A percentile compares a stretch with the other conserved stretches of the same genome.
phyloP scores from a whole-genome alignment of 2,797 vertebrate species.

The Enteromius radiatus region DNA sequence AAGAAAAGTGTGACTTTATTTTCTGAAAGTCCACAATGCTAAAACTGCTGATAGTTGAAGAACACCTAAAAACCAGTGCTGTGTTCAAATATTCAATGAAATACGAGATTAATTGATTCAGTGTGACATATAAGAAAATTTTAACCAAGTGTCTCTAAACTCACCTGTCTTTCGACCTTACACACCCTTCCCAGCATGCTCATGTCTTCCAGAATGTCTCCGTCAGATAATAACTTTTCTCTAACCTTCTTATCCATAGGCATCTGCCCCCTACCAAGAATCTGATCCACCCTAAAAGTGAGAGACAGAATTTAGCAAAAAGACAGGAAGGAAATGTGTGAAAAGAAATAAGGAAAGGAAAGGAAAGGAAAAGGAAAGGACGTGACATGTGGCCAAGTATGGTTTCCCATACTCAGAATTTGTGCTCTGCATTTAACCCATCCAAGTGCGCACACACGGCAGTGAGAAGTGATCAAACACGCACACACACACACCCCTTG shows the following conservation, averaged over 20 bases:
- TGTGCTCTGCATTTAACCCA: too few species aligned
- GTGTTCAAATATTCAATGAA: neutral
- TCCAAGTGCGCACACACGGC: too few species aligned
- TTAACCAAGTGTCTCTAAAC: conserved; percentile 24
- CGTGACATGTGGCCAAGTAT: too few species aligned
- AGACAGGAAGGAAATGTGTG: neutral
- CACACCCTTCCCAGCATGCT: conserved; percentile 98
- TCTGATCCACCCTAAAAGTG: conserved; percentile 91
- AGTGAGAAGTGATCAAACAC: too few species aligned
- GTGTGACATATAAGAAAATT: neutral
- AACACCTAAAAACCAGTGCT: neutral
- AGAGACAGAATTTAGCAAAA: conserved; percentile 48
- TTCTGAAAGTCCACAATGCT: neutral
- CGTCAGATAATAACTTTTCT: conserved; percentile 90
- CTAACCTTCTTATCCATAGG: conserved; percentile 90
- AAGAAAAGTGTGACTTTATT: neutral
- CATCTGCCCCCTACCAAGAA: conserved; percentile 96
- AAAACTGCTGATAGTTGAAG: neutral
- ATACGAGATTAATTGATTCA: neutral
- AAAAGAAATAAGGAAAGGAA: neutral
- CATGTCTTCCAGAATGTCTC: conserved; percentile 88
- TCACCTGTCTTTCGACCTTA: conserved; percentile 97
- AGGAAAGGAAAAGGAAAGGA: too few species aligned
- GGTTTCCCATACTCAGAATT: too few species aligned
- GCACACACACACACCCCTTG: too few species aligned